These are phyloP conservation scores for Capitella teleta DNA, from an alignment of 1,140 invertebrate genomes.

Conservation along the genomic window DNA sequence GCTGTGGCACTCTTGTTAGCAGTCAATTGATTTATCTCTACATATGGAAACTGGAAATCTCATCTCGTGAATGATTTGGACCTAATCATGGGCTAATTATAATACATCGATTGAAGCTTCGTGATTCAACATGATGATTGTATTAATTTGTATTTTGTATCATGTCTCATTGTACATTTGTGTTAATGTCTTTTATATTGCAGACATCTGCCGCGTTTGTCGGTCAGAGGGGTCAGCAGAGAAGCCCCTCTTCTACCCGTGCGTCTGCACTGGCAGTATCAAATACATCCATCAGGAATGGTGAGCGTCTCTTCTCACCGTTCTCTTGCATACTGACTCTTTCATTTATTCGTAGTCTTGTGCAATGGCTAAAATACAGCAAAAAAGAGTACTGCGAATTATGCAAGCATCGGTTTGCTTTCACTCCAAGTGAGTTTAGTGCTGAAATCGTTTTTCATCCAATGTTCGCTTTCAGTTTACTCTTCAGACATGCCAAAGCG, in stretches of 20 bases:
- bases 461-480: conserved; percentile 56
- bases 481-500: conserved; percentile 96
- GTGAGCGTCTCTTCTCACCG: conserved; percentile 27
- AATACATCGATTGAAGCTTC: too few relatives aligned
- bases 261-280: conserved; percentile 96
- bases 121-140: not conserved
- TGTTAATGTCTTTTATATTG: not conserved
- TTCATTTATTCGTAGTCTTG: conserved; percentile 41
- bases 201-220: conserved; percentile 93
- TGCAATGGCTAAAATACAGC: conserved; percentile 70
- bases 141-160: not conserved
- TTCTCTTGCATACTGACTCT: too few relatives aligned
- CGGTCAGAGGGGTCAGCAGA: conserved; percentile 78
- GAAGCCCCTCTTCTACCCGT: conserved; percentile 88
- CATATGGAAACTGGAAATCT: too few relatives aligned
- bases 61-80: too few relatives aligned
- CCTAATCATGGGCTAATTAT: too few relatives aligned
- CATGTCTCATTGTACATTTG: not conserved
- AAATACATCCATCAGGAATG: conserved; percentile 94
- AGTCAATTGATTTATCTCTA: too few relatives aligned
- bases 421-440: conserved; percentile 68
- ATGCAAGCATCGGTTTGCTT: conserved; percentile 94
- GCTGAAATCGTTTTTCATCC: not conserved
- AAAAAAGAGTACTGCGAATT: conserved; percentile 98
- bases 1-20: too few relatives aligned